Evolutionary conservation across 2,888 invertebrate species (phyloP).

Genomic region (Trichopoda pennipes): DNA sequence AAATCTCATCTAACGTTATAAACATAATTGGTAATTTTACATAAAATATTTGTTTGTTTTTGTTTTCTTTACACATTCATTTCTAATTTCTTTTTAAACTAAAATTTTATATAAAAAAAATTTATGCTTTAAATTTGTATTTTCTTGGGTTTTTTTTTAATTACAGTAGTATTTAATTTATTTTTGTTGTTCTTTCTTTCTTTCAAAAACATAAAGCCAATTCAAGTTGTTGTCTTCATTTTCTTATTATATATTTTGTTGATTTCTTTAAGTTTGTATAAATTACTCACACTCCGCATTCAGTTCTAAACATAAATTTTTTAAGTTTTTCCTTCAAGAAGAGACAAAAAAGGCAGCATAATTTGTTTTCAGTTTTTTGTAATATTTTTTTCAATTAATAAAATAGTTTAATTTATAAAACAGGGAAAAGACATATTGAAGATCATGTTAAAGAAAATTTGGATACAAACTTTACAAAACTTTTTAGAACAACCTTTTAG

Average conservation of each 20-base stretch:
- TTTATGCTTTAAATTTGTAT: constrained; percentile 61
- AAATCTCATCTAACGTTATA: constrained; percentile 46
- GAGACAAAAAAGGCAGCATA: constrained; percentile 59
- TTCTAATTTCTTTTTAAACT: constrained; percentile 18
- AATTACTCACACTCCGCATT: constrained; percentile 25
- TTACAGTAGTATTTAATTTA: constrained; percentile 40
- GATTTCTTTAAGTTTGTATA: constrained; percentile 65
- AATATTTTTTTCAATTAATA: constrained; percentile 23
- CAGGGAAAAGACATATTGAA: constrained; percentile 2
- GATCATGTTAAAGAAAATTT: neutral
- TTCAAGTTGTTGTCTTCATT: constrained; percentile 37
- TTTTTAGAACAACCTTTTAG: too few species aligned
- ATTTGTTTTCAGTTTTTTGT: constrained; percentile 45
- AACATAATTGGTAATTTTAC: constrained; percentile 20
- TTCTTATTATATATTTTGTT: constrained; percentile 67
- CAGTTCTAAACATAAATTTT: constrained; percentile 20
- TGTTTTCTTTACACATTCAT: constrained; percentile 17
- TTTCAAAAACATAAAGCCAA: neutral
- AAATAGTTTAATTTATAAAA: constrained; percentile 39
- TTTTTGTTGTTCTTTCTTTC: constrained; percentile 17
- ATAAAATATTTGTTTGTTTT: constrained; percentile 26
- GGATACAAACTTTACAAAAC: neutral
- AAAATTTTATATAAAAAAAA: constrained; percentile 24
- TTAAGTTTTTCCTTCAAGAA: constrained; percentile 44
- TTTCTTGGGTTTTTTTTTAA: constrained; percentile 44